Evolutionary conservation across 2,797 vertebrate genomes (phyloP).

Genomic region (Potorous gilbertii): DNA sequence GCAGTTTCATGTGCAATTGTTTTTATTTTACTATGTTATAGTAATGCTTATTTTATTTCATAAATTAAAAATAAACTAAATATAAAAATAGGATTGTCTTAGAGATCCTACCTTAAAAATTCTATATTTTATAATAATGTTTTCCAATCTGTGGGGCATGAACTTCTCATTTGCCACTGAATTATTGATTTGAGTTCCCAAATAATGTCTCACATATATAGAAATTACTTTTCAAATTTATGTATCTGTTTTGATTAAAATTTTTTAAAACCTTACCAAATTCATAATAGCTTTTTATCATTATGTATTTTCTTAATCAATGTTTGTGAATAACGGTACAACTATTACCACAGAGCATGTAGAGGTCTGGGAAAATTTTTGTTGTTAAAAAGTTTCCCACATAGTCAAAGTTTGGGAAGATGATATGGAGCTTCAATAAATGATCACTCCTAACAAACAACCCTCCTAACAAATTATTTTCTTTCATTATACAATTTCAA

Average conservation of each 20-base stretch:
- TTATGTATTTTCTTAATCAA: background rate
- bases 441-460: background rate
- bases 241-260: background rate
- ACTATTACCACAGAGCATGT: background rate
- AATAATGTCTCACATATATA: background rate
- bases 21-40: no score
- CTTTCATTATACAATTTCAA: background rate
- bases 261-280: background rate
- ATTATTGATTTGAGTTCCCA: background rate
- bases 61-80: no score
- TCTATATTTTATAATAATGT: background rate
- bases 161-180: no score
- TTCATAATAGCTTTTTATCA: background rate
- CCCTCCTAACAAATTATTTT: slow-evolving; percentile 10
- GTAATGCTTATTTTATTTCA: no score
- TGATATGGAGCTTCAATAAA: background rate
- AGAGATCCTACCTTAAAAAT: background rate
- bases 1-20: no score
- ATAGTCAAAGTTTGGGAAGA: background rate
- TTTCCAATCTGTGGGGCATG: no score
- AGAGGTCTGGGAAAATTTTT: background rate
- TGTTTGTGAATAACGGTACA: background rate
- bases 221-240: background rate
- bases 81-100: background rate
- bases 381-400: background rate